These are phyloP conservation scores for silkworm (Bombyx mori) DNA, from an alignment of 1,140 invertebrate genomes.

Conservation along the genomic window ASM3026992v2 NC_085128.1:15318501-15319000, in stretches of 20 bases:
- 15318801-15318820: constrained; percentile 62
- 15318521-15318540: constrained; percentile 30
- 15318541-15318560: constrained; percentile 20
- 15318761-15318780: constrained; percentile 44
- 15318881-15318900: constrained; percentile 22
- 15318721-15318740: constrained; percentile 69
- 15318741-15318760: constrained; percentile 63
- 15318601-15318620: constrained; percentile 68
- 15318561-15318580: constrained; percentile 30
- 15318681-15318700: constrained; percentile 58
- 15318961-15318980: constrained; percentile 52
- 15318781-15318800: constrained; percentile 47
- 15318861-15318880: constrained; percentile 29
- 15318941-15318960: constrained; percentile 38
- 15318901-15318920: constrained; percentile 26
- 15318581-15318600: constrained; percentile 60
- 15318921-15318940: constrained; percentile 10
- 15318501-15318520: constrained; percentile 40
- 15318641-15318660: constrained; percentile 66
- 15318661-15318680: constrained; percentile 53
- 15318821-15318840: constrained; percentile 55
- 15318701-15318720: constrained; percentile 65
- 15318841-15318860: constrained; percentile 44
- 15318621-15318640: constrained; percentile 64
- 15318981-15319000: constrained; percentile 37